These are phyloP conservation scores for Malaclemys terrapin DNA, from an alignment of 2,113 vertebrate genomes.

Conservation along the genomic window DNA sequence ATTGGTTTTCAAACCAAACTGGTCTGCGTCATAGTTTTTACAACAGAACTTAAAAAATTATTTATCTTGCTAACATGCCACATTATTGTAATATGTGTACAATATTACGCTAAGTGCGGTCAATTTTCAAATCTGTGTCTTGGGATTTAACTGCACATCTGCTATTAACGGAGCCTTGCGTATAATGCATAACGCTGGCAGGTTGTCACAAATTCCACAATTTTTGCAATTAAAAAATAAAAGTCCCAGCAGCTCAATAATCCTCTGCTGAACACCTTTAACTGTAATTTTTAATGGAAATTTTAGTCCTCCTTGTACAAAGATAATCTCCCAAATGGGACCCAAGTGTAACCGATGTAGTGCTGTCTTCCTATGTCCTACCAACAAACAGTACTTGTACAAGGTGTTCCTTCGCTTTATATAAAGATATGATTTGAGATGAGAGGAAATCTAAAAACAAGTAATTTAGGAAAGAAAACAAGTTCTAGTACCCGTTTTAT, in stretches of 20 bases:
- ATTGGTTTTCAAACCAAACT: fast-evolving
- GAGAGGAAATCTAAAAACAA: background rate
- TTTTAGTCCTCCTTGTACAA: slow-evolving; percentile 42
- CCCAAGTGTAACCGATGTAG: slow-evolving; percentile 33
- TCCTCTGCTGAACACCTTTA: background rate
- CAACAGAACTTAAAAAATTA: background rate
- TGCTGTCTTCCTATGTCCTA: slow-evolving; percentile 7
- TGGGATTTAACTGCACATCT: background rate
- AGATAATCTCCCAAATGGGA: slow-evolving; percentile 60
- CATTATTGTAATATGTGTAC: background rate
- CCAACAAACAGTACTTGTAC: background rate
- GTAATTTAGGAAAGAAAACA: background rate
- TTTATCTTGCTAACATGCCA: background rate
- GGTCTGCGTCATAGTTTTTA: fast-evolving
- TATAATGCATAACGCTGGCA: fast-evolving
- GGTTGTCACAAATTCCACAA: slow-evolving; percentile 29
- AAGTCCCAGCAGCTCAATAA: background rate
- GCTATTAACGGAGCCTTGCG: background rate
- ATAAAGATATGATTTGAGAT: background rate
- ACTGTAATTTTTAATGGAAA: slow-evolving; percentile 16
- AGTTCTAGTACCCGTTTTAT: background rate
- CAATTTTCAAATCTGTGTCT: fast-evolving
- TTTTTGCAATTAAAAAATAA: background rate
- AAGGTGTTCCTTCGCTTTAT: background rate
- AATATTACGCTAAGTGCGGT: background rate